phyloP scores from a whole-genome alignment of 1,140 invertebrate genomes.

The Drosophila tropicalis region DNA sequence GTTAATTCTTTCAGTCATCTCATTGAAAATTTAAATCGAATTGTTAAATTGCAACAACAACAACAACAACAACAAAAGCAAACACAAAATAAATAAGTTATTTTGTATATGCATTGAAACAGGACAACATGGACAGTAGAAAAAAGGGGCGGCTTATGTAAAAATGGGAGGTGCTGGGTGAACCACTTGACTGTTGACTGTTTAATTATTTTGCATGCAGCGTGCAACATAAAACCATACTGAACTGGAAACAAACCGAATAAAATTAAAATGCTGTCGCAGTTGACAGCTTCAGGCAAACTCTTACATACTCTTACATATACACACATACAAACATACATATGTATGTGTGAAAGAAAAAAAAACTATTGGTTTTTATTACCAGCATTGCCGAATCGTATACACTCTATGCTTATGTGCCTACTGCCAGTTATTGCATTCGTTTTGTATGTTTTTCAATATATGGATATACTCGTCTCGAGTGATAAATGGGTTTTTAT shows the following conservation, averaged over 20 bases:
- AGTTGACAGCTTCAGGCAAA: conserved; percentile 6
- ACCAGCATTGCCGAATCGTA: neutral
- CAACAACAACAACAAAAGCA: neutral
- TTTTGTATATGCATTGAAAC: neutral
- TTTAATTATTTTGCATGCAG: conserved; percentile 43
- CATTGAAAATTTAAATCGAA: conserved; percentile 42
- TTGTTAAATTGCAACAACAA: conserved; percentile 18
- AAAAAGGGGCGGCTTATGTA: neutral
- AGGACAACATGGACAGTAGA: neutral
- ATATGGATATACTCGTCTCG: too few species aligned
- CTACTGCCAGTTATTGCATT: too few species aligned
- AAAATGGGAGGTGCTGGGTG: neutral
- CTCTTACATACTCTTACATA: neutral
- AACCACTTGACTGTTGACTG: conserved; percentile 35
- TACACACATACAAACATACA: too few species aligned
- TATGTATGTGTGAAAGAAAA: neutral
- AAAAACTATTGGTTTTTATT: too few species aligned
- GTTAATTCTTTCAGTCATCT: conserved; percentile 25
- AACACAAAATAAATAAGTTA: conserved; percentile 30
- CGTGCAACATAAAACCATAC: conserved; percentile 5
- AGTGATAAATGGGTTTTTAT: too few species aligned
- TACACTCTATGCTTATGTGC: neutral
- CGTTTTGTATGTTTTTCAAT: too few species aligned
- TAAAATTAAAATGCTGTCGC: conserved; percentile 16
- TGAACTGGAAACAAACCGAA: conserved; percentile 6